phyloP scores from a whole-genome alignment of 2,888 invertebrate species.

The Pterostichus madidus region DNA sequence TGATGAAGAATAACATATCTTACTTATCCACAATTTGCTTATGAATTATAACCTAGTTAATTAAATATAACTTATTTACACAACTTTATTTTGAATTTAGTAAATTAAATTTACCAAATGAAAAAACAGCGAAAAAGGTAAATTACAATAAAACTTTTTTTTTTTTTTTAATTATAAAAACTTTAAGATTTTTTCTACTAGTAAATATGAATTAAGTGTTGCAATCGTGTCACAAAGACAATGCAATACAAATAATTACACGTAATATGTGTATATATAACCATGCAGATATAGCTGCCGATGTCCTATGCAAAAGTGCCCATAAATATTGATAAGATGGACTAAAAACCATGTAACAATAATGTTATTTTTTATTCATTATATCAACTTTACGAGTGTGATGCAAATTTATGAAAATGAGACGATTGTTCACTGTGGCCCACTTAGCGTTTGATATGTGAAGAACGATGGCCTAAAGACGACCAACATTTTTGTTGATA shows the following conservation, averaged over 20 bases:
- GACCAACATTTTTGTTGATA: too few species aligned
- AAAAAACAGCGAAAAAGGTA: too few species aligned
- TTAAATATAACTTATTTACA: too few species aligned
- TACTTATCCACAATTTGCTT: too few species aligned
- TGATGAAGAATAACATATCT: too few species aligned
- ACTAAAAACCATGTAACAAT: constrained; percentile 63
- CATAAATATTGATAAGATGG: constrained; percentile 66
- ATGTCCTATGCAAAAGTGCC: constrained; percentile 58
- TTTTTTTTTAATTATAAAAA: too few species aligned
- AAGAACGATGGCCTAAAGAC: constrained; percentile 15
- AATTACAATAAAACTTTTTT: too few species aligned
- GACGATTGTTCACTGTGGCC: constrained; percentile 59
- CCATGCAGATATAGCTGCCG: constrained; percentile 27
- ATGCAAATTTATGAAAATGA: constrained; percentile 65
- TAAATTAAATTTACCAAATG: too few species aligned
- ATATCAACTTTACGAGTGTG: constrained; percentile 61
- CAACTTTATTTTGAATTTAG: too few species aligned
- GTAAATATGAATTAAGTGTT: constrained; percentile 7
- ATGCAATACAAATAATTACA: constrained; percentile 34
- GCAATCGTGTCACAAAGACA: constrained; percentile 1
- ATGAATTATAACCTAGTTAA: too few species aligned
- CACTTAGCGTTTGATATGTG: constrained; percentile 43
- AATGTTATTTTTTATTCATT: constrained; percentile 62
- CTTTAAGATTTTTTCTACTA: too few species aligned
- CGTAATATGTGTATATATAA: constrained; percentile 16